Evolutionary conservation across 2,797 vertebrate species (phyloP), one percentile per base, ranked within the genome.

Genomic region (Eupleurogrammus muticus): DNA sequence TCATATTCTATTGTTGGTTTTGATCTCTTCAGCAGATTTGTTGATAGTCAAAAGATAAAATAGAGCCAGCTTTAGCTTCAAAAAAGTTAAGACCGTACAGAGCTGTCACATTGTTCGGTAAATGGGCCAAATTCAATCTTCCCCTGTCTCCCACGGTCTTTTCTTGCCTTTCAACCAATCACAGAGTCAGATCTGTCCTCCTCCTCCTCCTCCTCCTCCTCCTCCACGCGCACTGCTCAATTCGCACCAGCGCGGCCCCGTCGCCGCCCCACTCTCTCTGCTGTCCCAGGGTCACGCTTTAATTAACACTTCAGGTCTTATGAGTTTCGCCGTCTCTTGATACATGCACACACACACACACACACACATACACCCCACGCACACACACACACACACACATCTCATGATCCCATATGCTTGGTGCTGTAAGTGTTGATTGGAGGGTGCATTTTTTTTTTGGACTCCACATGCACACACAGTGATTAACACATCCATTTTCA

Each of bases 261-360:
- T 9, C 70, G 61, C 61, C 9, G 17, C 34, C 1, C 20, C 9
- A 9, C 81, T 53, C 85, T 77, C 75, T 56, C 49, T 77, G 66
- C 76, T 66, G 78, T 91, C 87, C 86, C 86, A 86, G 89, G 87
- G 89, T 90, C 90, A 90, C 77, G 66, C 85, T 90, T 90, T 93
- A 92, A 92, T 92, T 93, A 93, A 90, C 89, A 93, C 90, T 91
- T 90, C 82, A 91, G 87, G 82, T 88, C 87, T 88, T 87, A 86
- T 87, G 84, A 88, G 85, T 84, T 89, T 75, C 80, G 77, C 73
- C 77, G 60, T 79, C 77, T 89, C 80, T 81, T 70, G 62, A 73
- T 73, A 65, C 82, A 71, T 59, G 52, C 35, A 11, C 53, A 56
- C 44, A 52, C 69, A 59, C 78, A 80, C 77, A 24, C 66, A 74